Evolutionary conservation across 2,888 invertebrate species (phyloP).

Genomic region (Aphrophora alni): DNA sequence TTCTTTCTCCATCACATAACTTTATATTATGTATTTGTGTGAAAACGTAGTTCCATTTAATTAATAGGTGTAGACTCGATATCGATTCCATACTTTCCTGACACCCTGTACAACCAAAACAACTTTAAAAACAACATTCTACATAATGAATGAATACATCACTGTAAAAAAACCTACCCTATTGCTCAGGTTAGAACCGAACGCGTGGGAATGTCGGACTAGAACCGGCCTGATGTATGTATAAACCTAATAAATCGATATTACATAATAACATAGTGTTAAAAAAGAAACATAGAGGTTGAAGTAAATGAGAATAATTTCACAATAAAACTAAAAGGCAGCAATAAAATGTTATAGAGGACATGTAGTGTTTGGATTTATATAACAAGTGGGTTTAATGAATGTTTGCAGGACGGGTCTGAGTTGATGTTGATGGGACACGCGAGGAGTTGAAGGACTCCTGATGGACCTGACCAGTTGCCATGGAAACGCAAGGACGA

Average conservation of each 20-base stretch:
- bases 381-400: not conserved
- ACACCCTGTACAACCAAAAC: too few species aligned
- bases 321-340: not conserved
- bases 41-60: too few species aligned
- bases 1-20: too few species aligned
- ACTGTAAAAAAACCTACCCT: too few species aligned
- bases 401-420: not conserved
- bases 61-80: too few species aligned
- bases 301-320: not conserved
- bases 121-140: too few species aligned
- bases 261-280: not conserved
- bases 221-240: not conserved
- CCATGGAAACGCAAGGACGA: too few species aligned
- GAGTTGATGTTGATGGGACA: not conserved
- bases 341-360: not conserved
- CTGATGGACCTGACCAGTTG: not conserved
- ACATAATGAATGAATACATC: too few species aligned
- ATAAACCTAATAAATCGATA: not conserved
- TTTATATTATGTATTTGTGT: too few species aligned
- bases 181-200: too few species aligned
- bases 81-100: too few species aligned
- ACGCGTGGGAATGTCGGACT: not conserved
- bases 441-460: not conserved
- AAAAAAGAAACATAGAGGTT: not conserved
- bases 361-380: constrained; percentile 2